A percentile compares a stretch with the other conserved stretches of the same genome.
These are phyloP conservation scores for Notoglanidium macrostoma DNA, from an alignment of 2,797 vertebrate species.

Conservation along the genomic window DNA sequence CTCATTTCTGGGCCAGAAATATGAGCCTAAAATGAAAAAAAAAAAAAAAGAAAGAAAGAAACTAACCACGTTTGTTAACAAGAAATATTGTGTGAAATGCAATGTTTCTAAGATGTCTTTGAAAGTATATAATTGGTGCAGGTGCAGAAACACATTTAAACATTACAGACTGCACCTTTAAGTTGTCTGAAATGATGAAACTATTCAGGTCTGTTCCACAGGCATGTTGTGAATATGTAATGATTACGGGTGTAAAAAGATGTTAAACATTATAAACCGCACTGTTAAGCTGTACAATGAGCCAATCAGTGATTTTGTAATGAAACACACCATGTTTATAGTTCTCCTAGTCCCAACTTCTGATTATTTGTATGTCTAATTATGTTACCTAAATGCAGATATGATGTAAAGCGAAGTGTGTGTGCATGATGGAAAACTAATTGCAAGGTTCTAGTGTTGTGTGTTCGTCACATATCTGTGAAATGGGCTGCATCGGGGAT, in stretches of 20 bases:
- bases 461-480: background rate
- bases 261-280: background rate
- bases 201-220: background rate
- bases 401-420: conserved; percentile 1
- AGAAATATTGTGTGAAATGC: background rate
- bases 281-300: background rate
- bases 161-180: background rate
- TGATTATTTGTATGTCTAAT: background rate
- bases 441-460: conserved; percentile 8
- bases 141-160: background rate
- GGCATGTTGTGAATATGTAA: no score
- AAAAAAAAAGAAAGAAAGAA: background rate
- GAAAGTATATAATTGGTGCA: background rate
- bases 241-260: background rate
- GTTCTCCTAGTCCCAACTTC: no score
- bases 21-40: background rate
- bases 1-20: background rate
- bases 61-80: background rate
- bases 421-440: conserved; percentile 10
- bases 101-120: background rate
- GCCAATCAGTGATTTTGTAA: background rate
- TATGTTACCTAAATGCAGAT: background rate
- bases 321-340: background rate
- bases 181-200: background rate
- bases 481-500: conserved; percentile 13